Evolutionary conservation across 2,888 invertebrate species (phyloP).

Genomic region (Drosophila demipolita): DNA sequence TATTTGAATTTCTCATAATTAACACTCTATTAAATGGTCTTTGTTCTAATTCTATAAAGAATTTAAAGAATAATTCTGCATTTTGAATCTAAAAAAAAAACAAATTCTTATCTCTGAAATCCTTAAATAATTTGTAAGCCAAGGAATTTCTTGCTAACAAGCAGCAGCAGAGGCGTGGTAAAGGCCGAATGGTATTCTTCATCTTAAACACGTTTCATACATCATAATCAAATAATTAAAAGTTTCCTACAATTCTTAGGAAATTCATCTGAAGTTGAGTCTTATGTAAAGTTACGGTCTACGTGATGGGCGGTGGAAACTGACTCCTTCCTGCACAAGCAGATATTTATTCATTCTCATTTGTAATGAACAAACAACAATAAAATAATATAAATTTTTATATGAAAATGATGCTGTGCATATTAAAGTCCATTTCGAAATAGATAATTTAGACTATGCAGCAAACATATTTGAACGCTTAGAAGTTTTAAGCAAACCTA

Average conservation of each 20-base stretch:
- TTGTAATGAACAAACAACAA: not conserved
- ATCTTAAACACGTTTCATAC: not conserved
- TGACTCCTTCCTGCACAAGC: not conserved
- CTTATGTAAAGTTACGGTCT: not conserved
- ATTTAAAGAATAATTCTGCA: not conserved
- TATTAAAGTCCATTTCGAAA: not conserved
- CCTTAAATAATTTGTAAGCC: not conserved
- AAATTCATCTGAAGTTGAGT: not conserved
- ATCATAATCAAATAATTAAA: slow-evolving; percentile 2
- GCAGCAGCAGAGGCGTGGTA: not conserved
- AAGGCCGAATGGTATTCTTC: not conserved
- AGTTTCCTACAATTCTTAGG: not conserved
- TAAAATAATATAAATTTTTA: not conserved
- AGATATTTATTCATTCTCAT: not conserved
- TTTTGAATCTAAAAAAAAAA: not conserved
- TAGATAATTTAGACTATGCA: not conserved
- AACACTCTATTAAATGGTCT: not conserved
- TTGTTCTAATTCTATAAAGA: not conserved
- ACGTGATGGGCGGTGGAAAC: not conserved
- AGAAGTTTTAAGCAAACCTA: not conserved
- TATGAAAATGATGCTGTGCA: not conserved
- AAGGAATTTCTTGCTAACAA: not conserved
- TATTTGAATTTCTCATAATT: not conserved
- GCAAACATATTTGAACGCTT: not conserved
- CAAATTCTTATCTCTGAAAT: not conserved